Percentiles rank a stretch among this genome's conserved stretches.
These are phyloP conservation scores for Euura lappo DNA, from an alignment of 1,140 invertebrate species.

Conservation along the genomic window DNA sequence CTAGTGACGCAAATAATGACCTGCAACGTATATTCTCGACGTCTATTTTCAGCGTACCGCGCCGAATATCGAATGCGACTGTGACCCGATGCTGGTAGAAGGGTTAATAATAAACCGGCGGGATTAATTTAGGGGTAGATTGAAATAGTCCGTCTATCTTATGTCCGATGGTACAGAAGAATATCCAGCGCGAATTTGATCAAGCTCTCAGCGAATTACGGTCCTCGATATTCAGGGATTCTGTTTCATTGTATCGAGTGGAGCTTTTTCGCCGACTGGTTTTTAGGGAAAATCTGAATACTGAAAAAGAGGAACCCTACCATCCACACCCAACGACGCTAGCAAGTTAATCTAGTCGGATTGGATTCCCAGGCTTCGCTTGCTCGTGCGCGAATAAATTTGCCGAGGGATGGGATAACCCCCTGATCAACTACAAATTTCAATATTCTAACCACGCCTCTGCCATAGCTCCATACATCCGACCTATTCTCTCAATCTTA, in stretches of 20 bases:
- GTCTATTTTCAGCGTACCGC: constrained; percentile 36
- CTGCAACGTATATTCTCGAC: constrained; percentile 29
- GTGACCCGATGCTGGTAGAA: no score
- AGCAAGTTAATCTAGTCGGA: constrained; percentile 3
- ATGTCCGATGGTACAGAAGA: no score
- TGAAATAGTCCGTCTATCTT: no score
- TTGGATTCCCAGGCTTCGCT: background rate
- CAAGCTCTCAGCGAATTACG: no score
- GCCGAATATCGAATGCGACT: no score
- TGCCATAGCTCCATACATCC: constrained; percentile 1
- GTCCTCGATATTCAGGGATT: no score
- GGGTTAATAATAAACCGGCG: no score
- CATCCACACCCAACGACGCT: background rate
- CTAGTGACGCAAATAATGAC: constrained; percentile 47
- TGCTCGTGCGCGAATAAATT: constrained; percentile 2
- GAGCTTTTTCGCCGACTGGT: background rate
- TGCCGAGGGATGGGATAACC: background rate
- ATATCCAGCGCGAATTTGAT: no score
- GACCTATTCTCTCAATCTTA: constrained; percentile 1
- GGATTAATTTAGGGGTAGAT: no score
- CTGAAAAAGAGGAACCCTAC: no score
- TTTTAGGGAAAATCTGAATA: no score
- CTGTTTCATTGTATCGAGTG: background rate
- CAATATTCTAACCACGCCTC: background rate
- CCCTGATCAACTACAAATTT: constrained; percentile 7